Conservation (phyloP, 2,797 vertebrate species). For the Kryptopterus vitreolus region DNA sequence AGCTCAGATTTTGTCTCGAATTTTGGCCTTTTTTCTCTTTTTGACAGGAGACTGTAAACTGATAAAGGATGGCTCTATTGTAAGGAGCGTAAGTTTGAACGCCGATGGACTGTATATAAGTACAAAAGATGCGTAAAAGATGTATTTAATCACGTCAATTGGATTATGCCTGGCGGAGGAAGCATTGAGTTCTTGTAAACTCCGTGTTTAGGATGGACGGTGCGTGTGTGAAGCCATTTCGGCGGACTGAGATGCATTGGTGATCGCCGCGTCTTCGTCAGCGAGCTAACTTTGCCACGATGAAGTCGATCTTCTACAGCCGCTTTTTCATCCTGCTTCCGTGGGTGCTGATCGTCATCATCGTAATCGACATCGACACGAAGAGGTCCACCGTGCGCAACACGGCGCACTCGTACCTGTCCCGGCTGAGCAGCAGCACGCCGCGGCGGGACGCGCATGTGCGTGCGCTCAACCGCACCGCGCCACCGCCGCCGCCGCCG, state of each 20-base stretch:
- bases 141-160: background rate
- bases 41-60: background rate
- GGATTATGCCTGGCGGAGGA: background rate
- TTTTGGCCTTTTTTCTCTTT: background rate
- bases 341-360: conserved; percentile 91
- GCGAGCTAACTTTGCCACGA: conserved; percentile 58
- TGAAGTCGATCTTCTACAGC: conserved; percentile 88
- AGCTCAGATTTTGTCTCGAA: conserved; percentile 23
- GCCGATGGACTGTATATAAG: conserved; percentile 4
- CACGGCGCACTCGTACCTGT: conserved; percentile 63
- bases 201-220: background rate
- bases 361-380: conserved; percentile 90
- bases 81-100: conserved; percentile 36
- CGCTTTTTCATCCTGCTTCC: conserved; percentile 91
- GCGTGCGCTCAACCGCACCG: conserved; percentile 45
- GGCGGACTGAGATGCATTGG: conserved; percentile 29
- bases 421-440: conserved; percentile 60
- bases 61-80: conserved; percentile 13
- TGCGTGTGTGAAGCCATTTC: background rate
- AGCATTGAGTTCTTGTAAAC: background rate
- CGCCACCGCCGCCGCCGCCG: conserved; percentile 68
- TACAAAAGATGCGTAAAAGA: conserved; percentile 8
- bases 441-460: conserved; percentile 52
- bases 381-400: conserved; percentile 71
- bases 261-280: conserved; percentile 22